Evolutionary conservation across 2,797 vertebrate genomes (phyloP).

Genomic region (Pelobates cultripes): DNA sequence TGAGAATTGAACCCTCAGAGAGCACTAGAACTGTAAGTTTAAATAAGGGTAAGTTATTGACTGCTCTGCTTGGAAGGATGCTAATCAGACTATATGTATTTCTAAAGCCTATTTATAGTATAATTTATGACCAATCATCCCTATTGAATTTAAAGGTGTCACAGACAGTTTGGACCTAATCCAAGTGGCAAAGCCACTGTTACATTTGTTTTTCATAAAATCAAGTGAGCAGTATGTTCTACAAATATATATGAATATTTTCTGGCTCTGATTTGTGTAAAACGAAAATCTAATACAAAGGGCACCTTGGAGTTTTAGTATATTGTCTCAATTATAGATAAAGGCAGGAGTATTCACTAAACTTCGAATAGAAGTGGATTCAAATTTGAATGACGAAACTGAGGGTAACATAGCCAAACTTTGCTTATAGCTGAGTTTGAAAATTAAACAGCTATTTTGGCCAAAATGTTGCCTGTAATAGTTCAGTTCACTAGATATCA

Average conservation of each 20-base stretch:
- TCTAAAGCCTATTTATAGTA: conserved; percentile 59
- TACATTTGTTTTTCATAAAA: conserved; percentile 62
- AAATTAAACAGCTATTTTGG: too few relatives aligned
- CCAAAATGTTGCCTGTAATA: too few relatives aligned
- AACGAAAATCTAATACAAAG: conserved; percentile 1
- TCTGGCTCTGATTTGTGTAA: conserved; percentile 11
- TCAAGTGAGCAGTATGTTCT: conserved; percentile 26
- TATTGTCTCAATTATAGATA: too few relatives aligned
- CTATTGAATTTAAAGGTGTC: conserved; percentile 61
- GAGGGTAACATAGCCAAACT: too few relatives aligned
- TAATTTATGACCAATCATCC: conserved; percentile 58
- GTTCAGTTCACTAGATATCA: too few relatives aligned
- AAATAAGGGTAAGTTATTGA: conserved; percentile 47
- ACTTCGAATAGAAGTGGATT: too few relatives aligned
- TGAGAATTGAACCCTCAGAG: conserved; percentile 45
- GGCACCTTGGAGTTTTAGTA: neutral
- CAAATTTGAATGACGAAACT: too few relatives aligned
- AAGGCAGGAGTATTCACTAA: too few relatives aligned
- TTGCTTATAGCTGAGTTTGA: too few relatives aligned
- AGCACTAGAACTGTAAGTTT: conserved; percentile 44
- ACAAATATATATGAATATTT: neutral
- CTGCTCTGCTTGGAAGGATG: conserved; percentile 33
- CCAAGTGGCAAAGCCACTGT: conserved; percentile 57
- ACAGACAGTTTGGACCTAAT: conserved; percentile 61
- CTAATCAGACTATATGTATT: conserved; percentile 58